Conservation (phyloP, 1,140 invertebrate species). For the Saccostrea echinata region DNA sequence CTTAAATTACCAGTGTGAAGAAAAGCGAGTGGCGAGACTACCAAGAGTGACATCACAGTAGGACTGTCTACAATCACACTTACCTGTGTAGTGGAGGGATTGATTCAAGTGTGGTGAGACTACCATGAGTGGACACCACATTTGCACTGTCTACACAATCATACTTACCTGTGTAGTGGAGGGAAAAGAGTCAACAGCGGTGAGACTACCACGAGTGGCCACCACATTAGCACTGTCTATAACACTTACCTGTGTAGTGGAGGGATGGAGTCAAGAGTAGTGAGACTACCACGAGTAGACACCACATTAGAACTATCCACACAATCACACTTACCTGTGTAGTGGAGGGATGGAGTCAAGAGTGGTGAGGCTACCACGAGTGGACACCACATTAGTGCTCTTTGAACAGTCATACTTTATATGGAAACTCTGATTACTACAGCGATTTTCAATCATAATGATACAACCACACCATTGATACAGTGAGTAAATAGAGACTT, state of each 20-base stretch:
- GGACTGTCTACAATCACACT: constrained; percentile 89
- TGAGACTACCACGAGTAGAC: constrained; percentile 87
- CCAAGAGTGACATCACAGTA: constrained; percentile 78
- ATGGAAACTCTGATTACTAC: constrained; percentile 93
- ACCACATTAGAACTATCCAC: constrained; percentile 98
- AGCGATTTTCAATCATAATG: constrained; percentile 97
- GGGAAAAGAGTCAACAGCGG: constrained; percentile 96
- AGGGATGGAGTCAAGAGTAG: constrained; percentile 95
- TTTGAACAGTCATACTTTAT: constrained; percentile 98
- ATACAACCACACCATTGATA: constrained; percentile 98
- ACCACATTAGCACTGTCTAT: constrained; percentile 91
- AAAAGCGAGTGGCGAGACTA: no score
- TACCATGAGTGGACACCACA: constrained; percentile 88
- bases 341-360: constrained; percentile 96
- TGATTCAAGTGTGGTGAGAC: constrained; percentile 85
- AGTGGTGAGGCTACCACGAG: constrained; percentile 92
- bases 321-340: constrained; percentile 89
- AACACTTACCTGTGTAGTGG: constrained; percentile 94
- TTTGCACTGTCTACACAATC: constrained; percentile 98
- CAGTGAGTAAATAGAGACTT: constrained; percentile 97
- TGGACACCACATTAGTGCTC: constrained; percentile 98
- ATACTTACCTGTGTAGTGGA: constrained; percentile 96
- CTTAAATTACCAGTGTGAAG: no score
- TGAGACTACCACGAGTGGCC: constrained; percentile 93
- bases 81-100: constrained; percentile 96